Conservation (phyloP, 2,888 invertebrate genomes). For the Mythimna ferrago region DNA sequence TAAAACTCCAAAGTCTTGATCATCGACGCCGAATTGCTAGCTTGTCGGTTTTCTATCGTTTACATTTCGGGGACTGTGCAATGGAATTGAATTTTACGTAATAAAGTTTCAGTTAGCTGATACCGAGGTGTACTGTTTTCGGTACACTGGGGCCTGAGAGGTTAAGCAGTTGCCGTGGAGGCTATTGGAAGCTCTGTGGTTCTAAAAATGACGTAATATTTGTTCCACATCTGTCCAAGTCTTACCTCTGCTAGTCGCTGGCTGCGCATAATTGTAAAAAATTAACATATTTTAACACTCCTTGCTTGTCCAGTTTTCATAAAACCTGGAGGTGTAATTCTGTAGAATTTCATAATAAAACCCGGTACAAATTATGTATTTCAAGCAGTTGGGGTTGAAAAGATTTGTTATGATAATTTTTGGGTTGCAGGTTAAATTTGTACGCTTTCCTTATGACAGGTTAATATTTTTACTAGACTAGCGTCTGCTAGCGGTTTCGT, state of each 20-base stretch:
- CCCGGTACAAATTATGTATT: conserved; percentile 14
- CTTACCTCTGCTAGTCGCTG: conserved; percentile 48
- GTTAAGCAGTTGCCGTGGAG: neutral
- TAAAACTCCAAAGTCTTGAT: too few species aligned
- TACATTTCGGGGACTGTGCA: too few species aligned
- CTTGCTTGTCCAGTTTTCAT: conserved; percentile 57
- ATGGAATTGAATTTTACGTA: too few species aligned
- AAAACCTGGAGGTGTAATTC: conserved; percentile 56
- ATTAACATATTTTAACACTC: conserved; percentile 69
- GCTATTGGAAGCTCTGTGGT: neutral
- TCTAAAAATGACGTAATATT: conserved; percentile 39
- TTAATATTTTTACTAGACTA: too few species aligned
- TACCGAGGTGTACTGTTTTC: too few species aligned
- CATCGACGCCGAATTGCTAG: too few species aligned
- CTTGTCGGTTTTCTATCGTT: too few species aligned
- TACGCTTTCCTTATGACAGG: neutral
- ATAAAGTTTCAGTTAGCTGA: too few species aligned
- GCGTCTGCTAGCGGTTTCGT: too few species aligned
- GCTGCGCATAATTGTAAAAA: conserved; percentile 66
- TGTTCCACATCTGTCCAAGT: conserved; percentile 36
- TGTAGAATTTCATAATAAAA: conserved; percentile 53
- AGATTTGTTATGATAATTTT: conserved; percentile 8
- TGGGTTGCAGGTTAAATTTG: neutral
- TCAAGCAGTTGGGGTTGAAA: conserved; percentile 16
- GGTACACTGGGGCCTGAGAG: too few species aligned